phyloP scores from a whole-genome alignment of 2,888 invertebrate genomes.

The Aphelenchoides bicaudatus region DNA sequence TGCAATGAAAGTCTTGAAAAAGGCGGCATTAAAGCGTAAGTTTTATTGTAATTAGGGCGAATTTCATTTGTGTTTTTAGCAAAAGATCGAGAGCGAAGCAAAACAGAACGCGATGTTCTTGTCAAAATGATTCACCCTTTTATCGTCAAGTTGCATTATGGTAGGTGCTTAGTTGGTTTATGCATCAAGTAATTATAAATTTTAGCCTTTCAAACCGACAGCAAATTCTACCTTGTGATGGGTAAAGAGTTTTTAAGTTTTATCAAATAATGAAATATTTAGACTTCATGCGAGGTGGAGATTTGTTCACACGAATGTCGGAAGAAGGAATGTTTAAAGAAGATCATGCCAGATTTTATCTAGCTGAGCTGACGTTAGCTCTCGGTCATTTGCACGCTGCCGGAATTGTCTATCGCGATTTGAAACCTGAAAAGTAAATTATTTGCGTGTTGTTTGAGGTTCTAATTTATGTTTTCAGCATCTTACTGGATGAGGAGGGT shows the following conservation, averaged over 20 bases:
- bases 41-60: too few relatives aligned
- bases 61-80: too few relatives aligned
- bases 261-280: too few relatives aligned
- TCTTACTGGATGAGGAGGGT: constrained; percentile 86
- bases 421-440: constrained; percentile 88
- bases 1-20: constrained; percentile 98
- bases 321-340: constrained; percentile 99
- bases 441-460: neutral
- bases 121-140: constrained; percentile 98
- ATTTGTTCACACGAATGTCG: constrained; percentile 93
- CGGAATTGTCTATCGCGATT: constrained; percentile 96
- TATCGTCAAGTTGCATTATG: constrained; percentile 92
- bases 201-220: constrained; percentile 94
- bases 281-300: constrained; percentile 91
- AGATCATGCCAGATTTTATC: constrained; percentile 98
- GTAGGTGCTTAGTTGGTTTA: constrained; percentile 51
- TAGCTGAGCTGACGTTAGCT: constrained; percentile 94
- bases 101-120: constrained; percentile 96
- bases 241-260: too few relatives aligned
- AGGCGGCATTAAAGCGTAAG: constrained; percentile 96
- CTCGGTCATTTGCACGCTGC: constrained; percentile 91
- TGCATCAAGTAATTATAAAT: neutral
- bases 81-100: constrained; percentile 77
- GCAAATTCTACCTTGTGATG: constrained; percentile 97
- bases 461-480: constrained; percentile 64